These are phyloP conservation scores for Schizothorax lantsangensis DNA, from an alignment of 2,797 vertebrate genomes.

Conservation along the genomic window DNA sequence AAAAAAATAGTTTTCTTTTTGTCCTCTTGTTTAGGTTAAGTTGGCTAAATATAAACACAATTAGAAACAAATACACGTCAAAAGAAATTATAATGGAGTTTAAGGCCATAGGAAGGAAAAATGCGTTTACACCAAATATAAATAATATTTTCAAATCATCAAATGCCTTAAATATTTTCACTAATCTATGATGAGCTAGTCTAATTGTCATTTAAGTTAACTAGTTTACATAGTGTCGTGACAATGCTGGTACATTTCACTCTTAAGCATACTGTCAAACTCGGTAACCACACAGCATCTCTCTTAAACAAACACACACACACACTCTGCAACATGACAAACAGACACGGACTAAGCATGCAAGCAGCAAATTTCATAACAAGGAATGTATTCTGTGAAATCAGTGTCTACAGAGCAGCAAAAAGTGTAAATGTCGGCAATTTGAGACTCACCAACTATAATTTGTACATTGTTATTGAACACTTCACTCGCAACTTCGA, in stretches of 20 bases:
- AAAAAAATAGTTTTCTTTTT: slow-evolving; percentile 68
- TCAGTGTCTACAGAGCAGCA: slow-evolving; percentile 65
- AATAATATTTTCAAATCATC: slow-evolving; percentile 76
- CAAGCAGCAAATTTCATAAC: slow-evolving; percentile 60
- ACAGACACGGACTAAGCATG: slow-evolving; percentile 55
- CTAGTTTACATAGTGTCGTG: slow-evolving; percentile 75
- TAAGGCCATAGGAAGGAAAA: slow-evolving; percentile 77
- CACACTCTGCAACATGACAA: slow-evolving; percentile 33
- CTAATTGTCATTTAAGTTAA: slow-evolving; percentile 80
- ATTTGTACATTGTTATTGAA: slow-evolving; percentile 30
- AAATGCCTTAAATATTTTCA: slow-evolving; percentile 75
- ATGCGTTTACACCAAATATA: slow-evolving; percentile 76
- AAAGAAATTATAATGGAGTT: slow-evolving; percentile 68
- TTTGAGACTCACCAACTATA: slow-evolving; percentile 25
- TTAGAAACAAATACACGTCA: slow-evolving; percentile 67
- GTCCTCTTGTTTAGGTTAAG: slow-evolving; percentile 59
- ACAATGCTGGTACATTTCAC: slow-evolving; percentile 70
- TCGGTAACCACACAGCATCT: slow-evolving; percentile 53
- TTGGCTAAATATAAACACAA: slow-evolving; percentile 63
- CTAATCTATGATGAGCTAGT: slow-evolving; percentile 75
- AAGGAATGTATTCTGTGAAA: slow-evolving; percentile 62
- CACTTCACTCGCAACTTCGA: neutral
- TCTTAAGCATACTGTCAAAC: slow-evolving; percentile 67
- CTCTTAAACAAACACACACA: slow-evolving; percentile 24
- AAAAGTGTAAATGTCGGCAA: slow-evolving; percentile 49